Conservation (phyloP, 2,113 vertebrate species). For the Reinhardtius hippoglossoides region DNA sequence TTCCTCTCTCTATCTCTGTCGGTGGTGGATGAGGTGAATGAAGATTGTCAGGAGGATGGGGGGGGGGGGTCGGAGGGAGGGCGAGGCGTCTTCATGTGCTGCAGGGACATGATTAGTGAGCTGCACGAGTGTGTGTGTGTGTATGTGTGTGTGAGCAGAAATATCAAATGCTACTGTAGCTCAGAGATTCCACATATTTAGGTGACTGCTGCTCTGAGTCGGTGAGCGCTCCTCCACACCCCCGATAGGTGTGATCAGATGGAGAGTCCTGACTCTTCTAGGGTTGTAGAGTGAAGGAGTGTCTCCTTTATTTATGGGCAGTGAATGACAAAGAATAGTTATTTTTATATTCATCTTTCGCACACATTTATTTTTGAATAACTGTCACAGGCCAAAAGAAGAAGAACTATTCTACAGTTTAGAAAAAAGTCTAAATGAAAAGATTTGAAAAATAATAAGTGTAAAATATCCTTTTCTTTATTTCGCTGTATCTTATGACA, state of each 20-base stretch:
- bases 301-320: neutral
- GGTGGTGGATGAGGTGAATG: conserved; percentile 62
- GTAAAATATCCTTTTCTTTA: too few species aligned
- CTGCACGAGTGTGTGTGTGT: conserved; percentile 28
- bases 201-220: conserved; percentile 48
- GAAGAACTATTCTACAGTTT: neutral
- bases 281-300: neutral
- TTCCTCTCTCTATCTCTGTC: conserved; percentile 18
- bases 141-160: conserved; percentile 12
- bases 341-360: neutral
- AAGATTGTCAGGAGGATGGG: conserved; percentile 37
- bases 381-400: neutral
- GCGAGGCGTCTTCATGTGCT: conserved; percentile 30
- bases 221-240: conserved; percentile 51
- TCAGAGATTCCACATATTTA: conserved; percentile 54
- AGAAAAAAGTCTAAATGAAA: neutral
- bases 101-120: conserved; percentile 58
- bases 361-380: neutral
- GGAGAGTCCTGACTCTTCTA: neutral
- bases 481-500: too few species aligned
- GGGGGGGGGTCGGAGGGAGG: neutral
- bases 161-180: conserved; percentile 51
- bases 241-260: conserved; percentile 18
- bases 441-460: neutral
- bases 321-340: neutral